phyloP scores from a whole-genome alignment of 2,888 invertebrate species.

The Dryococelus australis region DNA sequence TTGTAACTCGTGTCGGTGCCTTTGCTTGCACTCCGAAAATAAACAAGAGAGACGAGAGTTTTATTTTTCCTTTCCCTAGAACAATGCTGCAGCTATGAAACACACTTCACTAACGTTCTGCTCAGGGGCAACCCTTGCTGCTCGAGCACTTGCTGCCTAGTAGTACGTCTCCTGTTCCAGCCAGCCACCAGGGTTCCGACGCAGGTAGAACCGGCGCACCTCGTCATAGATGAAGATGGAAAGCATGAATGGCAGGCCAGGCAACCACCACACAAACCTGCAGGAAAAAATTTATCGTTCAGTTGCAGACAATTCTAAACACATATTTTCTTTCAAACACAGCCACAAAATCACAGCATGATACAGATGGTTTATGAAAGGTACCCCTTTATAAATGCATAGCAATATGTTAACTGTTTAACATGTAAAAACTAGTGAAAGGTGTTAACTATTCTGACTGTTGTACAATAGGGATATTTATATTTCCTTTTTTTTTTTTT shows the following conservation, averaged over 20 bases:
- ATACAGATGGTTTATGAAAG: neutral
- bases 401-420: too few relatives aligned
- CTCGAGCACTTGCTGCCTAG: conserved; percentile 62
- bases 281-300: conserved; percentile 49
- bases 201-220: conserved; percentile 94
- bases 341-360: neutral
- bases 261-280: conserved; percentile 99
- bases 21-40: conserved; percentile 1
- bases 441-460: too few relatives aligned
- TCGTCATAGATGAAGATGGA: conserved; percentile 99
- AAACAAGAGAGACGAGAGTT: conserved; percentile 34
- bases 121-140: conserved; percentile 38
- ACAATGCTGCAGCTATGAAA: conserved; percentile 45
- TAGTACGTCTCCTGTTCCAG: conserved; percentile 99
- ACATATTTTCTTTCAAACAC: neutral
- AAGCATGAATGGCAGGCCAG: conserved; percentile 96
- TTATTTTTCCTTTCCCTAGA: conserved; percentile 41
- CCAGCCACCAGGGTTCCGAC: conserved; percentile 98
- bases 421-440: too few relatives aligned
- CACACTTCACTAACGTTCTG: conserved; percentile 36
- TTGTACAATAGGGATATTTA: too few relatives aligned
- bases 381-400: too few relatives aligned
- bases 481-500: too few relatives aligned
- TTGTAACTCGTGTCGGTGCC: neutral
- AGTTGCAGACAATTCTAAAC: neutral